Base-by-base conservation (phyloP, 1,140 invertebrate genomes). In the Drosophila pallidifrons region DNA sequence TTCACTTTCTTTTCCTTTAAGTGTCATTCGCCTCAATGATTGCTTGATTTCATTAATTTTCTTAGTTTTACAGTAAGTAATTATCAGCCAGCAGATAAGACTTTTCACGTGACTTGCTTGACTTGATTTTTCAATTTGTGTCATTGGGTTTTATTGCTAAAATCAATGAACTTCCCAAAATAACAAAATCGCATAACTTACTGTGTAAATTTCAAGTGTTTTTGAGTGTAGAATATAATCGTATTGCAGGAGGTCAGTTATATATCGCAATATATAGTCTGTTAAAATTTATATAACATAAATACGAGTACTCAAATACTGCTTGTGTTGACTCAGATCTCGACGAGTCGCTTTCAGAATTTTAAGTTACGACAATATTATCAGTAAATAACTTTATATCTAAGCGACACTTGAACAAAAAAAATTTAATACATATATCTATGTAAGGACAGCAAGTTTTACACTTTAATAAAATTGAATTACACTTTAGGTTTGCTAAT, bases 111-210 rank as follows among this genome's bases (percentile, higher is more conserved):
- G 75, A 70, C 82, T 77, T 61, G 69, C 58, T 63, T 16, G 32
- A 38, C 58, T 70, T 64, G 47, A 73, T 67, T 60, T 73, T 51
- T 35, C 5, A 2, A 68, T 57, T 45, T 79, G 54, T 73, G 75
- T 86, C 82, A 79, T 65, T 77, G 47, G 20, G 46, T 49, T 63
- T 63, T 59, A 75, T 65, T 65, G 54, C 63, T 43, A 54, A 66
- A 5, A 52, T 32, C 4, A 58, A 52, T 47, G 32, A 35, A 8
- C 28, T 58, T 7, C 5, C 32, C 5, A n/a, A 20, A 30, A 55
- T 41, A 65, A 57, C 13, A 55, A 25, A 25, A 4, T 16, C 10
- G 16, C 15, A 15, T 46, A 25, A 46, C 35, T 10, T 58, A 20
- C 65, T 65, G 28, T 46, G 58, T 71, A 71, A 71, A 20, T 28